Evolutionary conservation across 1,140 invertebrate species (phyloP).

Genomic region (Lepidurus apus): DNA sequence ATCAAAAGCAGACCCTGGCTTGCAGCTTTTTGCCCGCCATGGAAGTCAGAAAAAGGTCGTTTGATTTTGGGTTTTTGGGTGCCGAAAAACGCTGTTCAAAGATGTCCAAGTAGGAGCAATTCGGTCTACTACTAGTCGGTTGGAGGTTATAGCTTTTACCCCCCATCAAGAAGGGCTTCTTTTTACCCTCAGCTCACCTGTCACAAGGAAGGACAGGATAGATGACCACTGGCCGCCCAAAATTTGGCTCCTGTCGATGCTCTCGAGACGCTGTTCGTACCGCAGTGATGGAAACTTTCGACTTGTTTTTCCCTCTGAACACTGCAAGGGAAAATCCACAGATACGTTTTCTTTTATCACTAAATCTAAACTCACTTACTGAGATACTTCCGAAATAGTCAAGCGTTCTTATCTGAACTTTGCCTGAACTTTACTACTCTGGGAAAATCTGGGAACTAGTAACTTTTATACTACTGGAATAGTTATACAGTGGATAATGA

Average conservation of each 20-base stretch:
- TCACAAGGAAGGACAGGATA: not conserved
- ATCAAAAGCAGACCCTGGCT: not conserved
- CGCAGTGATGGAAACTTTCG: not conserved
- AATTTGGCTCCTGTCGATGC: not conserved
- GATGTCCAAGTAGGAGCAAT: slow-evolving; percentile 11
- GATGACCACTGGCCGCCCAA: slow-evolving; percentile 2
- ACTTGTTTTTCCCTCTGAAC: too few species aligned
- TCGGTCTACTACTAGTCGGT: not conserved
- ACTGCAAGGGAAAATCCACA: too few species aligned
- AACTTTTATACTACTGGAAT: too few species aligned
- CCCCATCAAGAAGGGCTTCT: not conserved
- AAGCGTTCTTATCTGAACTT: too few species aligned
- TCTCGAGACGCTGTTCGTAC: not conserved
- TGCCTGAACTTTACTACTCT: too few species aligned
- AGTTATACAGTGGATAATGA: too few species aligned
- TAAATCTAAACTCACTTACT: too few species aligned
- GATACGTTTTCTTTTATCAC: too few species aligned
- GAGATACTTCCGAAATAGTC: too few species aligned
- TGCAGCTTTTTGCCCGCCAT: not conserved
- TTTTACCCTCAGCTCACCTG: not conserved
- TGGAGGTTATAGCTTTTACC: not conserved
- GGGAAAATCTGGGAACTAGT: too few species aligned
- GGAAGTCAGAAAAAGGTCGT: not conserved
- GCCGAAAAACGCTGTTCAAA: not conserved
- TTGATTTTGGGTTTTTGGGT: not conserved